Conservation (phyloP, 2,888 invertebrate species). For the Ceramica pisi region DNA sequence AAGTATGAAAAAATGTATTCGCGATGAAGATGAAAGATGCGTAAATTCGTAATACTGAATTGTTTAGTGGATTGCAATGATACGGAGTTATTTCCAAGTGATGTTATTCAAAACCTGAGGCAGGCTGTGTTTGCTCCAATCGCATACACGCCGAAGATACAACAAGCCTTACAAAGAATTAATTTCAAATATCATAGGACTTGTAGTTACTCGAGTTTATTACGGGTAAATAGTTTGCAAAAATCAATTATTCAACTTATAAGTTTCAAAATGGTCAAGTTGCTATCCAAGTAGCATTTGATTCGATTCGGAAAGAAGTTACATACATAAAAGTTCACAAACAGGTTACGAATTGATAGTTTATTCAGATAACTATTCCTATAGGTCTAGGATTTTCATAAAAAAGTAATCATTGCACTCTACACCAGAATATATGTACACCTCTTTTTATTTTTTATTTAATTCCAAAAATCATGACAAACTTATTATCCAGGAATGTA, state of each 20-base stretch:
- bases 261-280: too few species aligned
- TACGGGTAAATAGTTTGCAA: constrained; percentile 66
- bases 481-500: constrained; percentile 77
- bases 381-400: not conserved
- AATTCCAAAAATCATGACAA: not conserved
- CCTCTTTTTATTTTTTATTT: not conserved
- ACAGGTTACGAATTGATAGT: not conserved
- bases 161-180: constrained; percentile 78
- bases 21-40: constrained; percentile 80
- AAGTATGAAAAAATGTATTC: constrained; percentile 61
- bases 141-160: constrained; percentile 77
- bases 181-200: constrained; percentile 84
- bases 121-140: constrained; percentile 77
- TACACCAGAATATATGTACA: not conserved
- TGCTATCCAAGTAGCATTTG: not conserved
- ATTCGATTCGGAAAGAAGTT: not conserved
- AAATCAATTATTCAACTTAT: too few species aligned
- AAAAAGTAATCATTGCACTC: not conserved
- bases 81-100: constrained; percentile 75
- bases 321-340: not conserved
- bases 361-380: not conserved
- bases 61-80: constrained; percentile 78
- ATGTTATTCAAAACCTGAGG: constrained; percentile 80
- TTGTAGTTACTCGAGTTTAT: constrained; percentile 80
- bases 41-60: constrained; percentile 80